Percentiles rank a stretch among this genome's conserved stretches.
Conservation (phyloP, 2,113 vertebrate species). For the Lepus americanus region DNA sequence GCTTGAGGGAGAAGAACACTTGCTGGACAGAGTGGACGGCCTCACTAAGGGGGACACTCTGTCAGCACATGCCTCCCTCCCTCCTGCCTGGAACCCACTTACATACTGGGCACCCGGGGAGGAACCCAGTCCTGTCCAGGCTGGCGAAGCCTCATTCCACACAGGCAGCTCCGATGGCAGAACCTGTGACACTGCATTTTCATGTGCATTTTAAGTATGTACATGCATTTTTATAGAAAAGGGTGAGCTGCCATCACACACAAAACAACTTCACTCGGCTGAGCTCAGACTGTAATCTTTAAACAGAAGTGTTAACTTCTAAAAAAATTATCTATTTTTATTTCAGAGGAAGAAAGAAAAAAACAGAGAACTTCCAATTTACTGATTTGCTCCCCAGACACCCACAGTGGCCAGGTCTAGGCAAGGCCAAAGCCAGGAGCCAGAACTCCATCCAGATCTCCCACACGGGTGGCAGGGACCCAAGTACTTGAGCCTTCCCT, state of each 20-base stretch:
- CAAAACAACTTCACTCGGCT: background rate
- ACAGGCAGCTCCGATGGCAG: background rate
- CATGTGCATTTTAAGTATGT: background rate
- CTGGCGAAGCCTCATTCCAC: background rate
- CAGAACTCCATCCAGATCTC: no score
- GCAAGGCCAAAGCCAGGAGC: no score
- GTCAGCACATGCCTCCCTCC: background rate
- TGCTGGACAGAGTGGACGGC: background rate
- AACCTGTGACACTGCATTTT: background rate
- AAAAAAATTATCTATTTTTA: no score
- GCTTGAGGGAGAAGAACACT: background rate
- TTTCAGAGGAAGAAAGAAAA: no score
- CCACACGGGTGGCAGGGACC: no score
- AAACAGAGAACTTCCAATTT: no score
- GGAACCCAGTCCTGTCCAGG: background rate
- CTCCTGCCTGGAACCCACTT: background rate
- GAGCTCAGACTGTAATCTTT: conserved; percentile 8
- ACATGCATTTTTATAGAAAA: background rate
- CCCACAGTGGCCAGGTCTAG: no score
- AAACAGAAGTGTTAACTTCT: background rate
- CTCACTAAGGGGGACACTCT: background rate
- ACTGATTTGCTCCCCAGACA: no score
- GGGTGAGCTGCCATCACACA: background rate
- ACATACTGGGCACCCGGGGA: background rate
- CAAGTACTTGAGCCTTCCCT: no score